Conservation (phyloP, 2,888 invertebrate species). For the Drosophila ustulata region DNA sequence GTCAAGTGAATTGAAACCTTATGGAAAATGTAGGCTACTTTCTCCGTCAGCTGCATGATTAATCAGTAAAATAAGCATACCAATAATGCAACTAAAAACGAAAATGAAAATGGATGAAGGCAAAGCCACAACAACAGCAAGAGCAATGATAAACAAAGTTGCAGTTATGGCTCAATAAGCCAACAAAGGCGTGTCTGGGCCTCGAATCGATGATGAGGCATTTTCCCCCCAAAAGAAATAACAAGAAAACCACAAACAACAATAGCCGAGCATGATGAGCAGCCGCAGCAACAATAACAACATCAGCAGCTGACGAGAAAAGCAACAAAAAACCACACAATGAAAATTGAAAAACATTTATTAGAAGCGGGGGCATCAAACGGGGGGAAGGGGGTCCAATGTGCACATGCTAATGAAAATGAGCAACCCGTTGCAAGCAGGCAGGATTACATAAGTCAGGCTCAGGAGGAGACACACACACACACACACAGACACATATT, state of each 20-base stretch:
- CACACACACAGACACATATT: slow-evolving; percentile 4
- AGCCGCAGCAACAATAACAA: background rate
- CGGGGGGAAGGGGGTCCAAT: background rate
- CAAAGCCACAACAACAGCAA: slow-evolving; percentile 37
- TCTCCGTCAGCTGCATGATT: slow-evolving; percentile 73
- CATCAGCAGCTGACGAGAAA: slow-evolving; percentile 25
- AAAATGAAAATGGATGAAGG: slow-evolving; percentile 45
- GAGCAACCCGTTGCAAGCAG: slow-evolving; percentile 43
- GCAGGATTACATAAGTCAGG: slow-evolving; percentile 58
- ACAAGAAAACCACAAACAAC: slow-evolving; percentile 72
- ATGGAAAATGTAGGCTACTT: slow-evolving; percentile 59
- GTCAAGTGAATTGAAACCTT: slow-evolving; percentile 49
- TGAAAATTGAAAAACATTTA: slow-evolving; percentile 78
- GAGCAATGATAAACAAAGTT: slow-evolving; percentile 59
- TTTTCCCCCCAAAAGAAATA: slow-evolving; percentile 39
- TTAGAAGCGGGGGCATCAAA: slow-evolving; percentile 43
- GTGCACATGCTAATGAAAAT: slow-evolving; percentile 64
- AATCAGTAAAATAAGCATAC: slow-evolving; percentile 69
- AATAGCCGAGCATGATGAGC: slow-evolving; percentile 64
- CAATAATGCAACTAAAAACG: slow-evolving; percentile 28
- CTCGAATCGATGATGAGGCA: slow-evolving; percentile 62
- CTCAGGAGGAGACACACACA: slow-evolving; percentile 20
- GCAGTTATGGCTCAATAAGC: slow-evolving; percentile 78
- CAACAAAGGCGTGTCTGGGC: slow-evolving; percentile 64
- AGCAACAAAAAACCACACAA: slow-evolving; percentile 49